Conservation (phyloP, 2,797 vertebrate genomes). For the Neoniphon sammara region DNA sequence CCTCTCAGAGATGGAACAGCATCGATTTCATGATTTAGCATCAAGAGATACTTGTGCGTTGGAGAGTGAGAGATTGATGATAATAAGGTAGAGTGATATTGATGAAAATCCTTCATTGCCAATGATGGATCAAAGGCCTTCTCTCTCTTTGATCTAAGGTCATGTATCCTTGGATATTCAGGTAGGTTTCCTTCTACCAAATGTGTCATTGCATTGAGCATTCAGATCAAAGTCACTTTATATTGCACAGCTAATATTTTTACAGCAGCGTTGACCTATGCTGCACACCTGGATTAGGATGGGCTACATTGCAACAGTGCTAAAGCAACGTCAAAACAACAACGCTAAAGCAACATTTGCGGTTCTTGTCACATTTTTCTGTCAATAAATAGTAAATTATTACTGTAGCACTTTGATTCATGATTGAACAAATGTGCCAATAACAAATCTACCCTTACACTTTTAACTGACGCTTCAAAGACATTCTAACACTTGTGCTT, state of each 20-base stretch:
- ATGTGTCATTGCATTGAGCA: constrained; percentile 20
- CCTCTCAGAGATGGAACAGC: constrained; percentile 70
- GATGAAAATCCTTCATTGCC: constrained; percentile 71
- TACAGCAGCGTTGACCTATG: neutral
- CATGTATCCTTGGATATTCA: constrained; percentile 43
- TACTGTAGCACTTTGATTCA: neutral
- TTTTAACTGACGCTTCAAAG: neutral
- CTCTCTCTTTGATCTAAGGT: constrained; percentile 56
- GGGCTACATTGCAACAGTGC: neutral
- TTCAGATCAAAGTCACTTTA: constrained; percentile 23
- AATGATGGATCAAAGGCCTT: constrained; percentile 67
- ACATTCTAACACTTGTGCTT: neutral
- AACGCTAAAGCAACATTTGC: neutral
- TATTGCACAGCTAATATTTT: constrained; percentile 10
- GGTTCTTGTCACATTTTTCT: neutral
- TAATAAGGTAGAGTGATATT: constrained; percentile 74
- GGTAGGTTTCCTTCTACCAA: constrained; percentile 56
- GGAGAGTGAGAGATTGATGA: constrained; percentile 73
- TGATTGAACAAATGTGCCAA: no score
- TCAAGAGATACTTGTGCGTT: constrained; percentile 77
- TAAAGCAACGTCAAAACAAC: no score
- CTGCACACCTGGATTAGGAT: neutral
- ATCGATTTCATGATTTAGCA: constrained; percentile 77
- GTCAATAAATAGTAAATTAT: neutral
- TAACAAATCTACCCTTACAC: neutral